A percentile compares a stretch with the other conserved stretches of the same genome.
phyloP scores from a whole-genome alignment of 2,888 invertebrate species.

The Achlya flavicornis region DNA sequence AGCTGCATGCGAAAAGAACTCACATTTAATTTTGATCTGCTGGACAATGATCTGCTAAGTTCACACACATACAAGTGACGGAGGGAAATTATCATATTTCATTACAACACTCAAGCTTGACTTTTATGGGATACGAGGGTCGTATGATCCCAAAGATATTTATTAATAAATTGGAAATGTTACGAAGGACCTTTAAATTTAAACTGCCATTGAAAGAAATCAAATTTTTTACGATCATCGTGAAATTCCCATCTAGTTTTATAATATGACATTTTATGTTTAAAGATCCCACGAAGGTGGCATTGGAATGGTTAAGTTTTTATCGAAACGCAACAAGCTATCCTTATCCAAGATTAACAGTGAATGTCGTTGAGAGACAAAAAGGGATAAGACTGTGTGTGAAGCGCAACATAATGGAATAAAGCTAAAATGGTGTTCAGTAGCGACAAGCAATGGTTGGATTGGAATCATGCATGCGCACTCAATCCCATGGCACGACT shows the following conservation, averaged over 20 bases:
- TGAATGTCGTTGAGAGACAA: background rate
- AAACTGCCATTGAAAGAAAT: constrained; percentile 5
- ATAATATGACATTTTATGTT: constrained; percentile 9
- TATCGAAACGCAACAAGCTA: background rate
- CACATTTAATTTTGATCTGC: too few species aligned
- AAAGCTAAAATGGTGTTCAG: constrained; percentile 49
- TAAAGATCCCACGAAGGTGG: constrained; percentile 6
- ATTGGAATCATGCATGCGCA: constrained; percentile 59
- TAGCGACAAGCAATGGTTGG: constrained; percentile 43
- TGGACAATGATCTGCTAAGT: too few species aligned
- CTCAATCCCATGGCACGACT: constrained; percentile 58
- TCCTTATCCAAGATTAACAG: background rate
- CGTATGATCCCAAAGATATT: constrained; percentile 40
- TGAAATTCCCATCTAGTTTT: background rate
- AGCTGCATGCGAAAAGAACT: too few species aligned
- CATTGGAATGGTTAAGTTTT: background rate
- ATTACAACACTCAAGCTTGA: constrained; percentile 64
- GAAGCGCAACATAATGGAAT: constrained; percentile 38
- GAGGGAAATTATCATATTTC: constrained; percentile 72
- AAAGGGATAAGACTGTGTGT: constrained; percentile 21
- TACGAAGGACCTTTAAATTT: constrained; percentile 30
- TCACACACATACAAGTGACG: constrained; percentile 58
- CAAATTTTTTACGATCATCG: constrained; percentile 1
- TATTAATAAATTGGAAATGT: constrained; percentile 52
- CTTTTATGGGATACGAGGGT: constrained; percentile 58